phyloP scores from a whole-genome alignment of 2,888 invertebrate genomes.

The Argynnis bischoffii region DNA sequence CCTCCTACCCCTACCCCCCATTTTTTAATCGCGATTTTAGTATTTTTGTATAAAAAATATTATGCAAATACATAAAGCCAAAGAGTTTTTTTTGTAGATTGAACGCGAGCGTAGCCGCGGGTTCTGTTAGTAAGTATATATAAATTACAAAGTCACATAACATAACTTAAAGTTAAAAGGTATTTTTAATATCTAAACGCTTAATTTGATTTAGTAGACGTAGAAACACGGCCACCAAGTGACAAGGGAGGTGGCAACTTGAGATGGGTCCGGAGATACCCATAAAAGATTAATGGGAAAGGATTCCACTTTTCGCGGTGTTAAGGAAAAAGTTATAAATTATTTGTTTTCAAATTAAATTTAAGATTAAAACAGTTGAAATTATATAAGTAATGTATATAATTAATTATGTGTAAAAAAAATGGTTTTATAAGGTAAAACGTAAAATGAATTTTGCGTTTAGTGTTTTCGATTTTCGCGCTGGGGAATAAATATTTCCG shows the following conservation, averaged over 20 bases:
- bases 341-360: neutral
- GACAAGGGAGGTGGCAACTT: constrained; percentile 20
- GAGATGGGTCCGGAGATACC: constrained; percentile 16
- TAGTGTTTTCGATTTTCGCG: too few species aligned
- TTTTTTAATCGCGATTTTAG: too few species aligned
- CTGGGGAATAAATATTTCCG: too few species aligned
- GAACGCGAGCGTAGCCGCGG: too few species aligned
- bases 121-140: too few species aligned
- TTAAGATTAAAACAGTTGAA: neutral
- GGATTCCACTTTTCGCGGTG: constrained; percentile 15
- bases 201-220: constrained; percentile 14
- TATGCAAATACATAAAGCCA: too few species aligned
- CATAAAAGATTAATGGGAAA: constrained; percentile 20
- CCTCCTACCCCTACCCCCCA: too few species aligned
- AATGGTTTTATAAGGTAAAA: too few species aligned
- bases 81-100: too few species aligned
- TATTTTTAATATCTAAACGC: constrained; percentile 1
- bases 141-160: too few species aligned
- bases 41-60: too few species aligned
- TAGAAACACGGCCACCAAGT: constrained; percentile 4
- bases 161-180: neutral
- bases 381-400: neutral
- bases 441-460: too few species aligned
- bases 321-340: constrained; percentile 1
- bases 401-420: neutral